Base-by-base conservation (phyloP, 2,888 invertebrate genomes). In the Scaptodrosophila latifasciaeformis region DNA sequence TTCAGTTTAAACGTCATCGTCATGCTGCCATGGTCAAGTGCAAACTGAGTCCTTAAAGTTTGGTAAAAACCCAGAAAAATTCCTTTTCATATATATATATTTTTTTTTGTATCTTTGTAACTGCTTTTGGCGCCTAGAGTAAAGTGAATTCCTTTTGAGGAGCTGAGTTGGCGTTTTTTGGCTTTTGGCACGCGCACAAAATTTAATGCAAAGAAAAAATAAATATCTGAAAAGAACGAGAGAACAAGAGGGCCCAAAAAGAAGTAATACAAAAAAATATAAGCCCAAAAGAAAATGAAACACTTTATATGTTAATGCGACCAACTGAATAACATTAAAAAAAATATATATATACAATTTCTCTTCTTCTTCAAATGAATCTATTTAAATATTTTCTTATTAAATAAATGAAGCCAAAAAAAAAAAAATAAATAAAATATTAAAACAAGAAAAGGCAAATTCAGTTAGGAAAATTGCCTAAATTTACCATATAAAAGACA, bases 221-320 rank as follows among this genome's bases (percentile, higher is more conserved):
- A 24, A 24, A 24, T 7, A 24, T 3, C 24, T n/a, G n/a, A n/a
- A 7, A 3, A 3, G 24, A 7, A 3, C 24, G 24, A 24, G 24
- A 24, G 4, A 7, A 3, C 7, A 10, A 17, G 39, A 1, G 17
- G 15, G 10, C 10, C 1, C 2, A 42, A 10, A n/a, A 19, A 29
- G 12, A 29, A 17, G 13, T n/a, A n/a, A n/a, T n/a, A 18, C 19
- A 30, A 17, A 47, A n/a, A 35, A 18, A 49, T n/a, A n/a, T 34
- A 44, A 40, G n/a, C n/a, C n/a, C n/a, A 42, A 60, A 60, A 24
- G 31, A 56, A 60, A 42, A 47, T 42, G 55, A 74, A 59, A 53
- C 62, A 65, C 57, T 79, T 46, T 79, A 71, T 76, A 79, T 72
- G 77, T 40, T 79, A 79, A 71, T 79, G 54, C 54, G 6, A 24